Evolutionary conservation across 2,888 invertebrate species (phyloP), one percentile per base, ranked within the genome.

Genomic region (Erpobdella octoculata): DNA sequence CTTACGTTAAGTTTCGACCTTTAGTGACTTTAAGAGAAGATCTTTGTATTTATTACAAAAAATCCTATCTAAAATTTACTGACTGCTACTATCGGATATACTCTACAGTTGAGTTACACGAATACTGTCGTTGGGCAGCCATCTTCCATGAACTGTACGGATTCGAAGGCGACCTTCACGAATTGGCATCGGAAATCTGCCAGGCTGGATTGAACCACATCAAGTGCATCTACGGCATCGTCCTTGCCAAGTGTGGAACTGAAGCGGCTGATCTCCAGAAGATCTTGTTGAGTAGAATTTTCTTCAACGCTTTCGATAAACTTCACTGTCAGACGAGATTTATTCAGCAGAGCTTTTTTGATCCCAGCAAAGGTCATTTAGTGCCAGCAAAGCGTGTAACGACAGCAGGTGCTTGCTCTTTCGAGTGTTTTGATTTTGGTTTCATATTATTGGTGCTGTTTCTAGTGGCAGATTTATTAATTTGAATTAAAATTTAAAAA

Each of bases 171-270:
- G 46, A 31, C 18, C 41, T 31, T 9, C 41, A 36, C 46, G 67
- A 67, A 18, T 41, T 41, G 67, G 21, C 67, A n/a, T 37, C 38
- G 12, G 46, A 67, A n/a, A 67, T 67, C 18, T 67, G 67, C 67
- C 38, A 46, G 46, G 46, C 46, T 41, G 67, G 67, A 5, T 41
- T 67, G 67, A 31, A 37, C 15, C 67, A 67, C 21, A 67, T 67
- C 41, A 41, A 67, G 4, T 67, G 67, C 28, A 33, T 67, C 18
- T 33, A 41, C 15, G 25, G 31, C 12, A 31, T 67, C 9, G 46
- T 41, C 0, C 18, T 31, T n/a, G 31, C 33, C 4, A 41, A 37
- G 8, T 67, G 67, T 31, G 67, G 67, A 8, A 1, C 31, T n/a
- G 67, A 41, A 15, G 67, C 41, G 18, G 67, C 67, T n/a, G 31